Percentiles rank a stretch among this genome's conserved stretches.
Conservation (phyloP, 53 echinoderm and acorn worm genomes). For the Henricia sp. region DNA sequence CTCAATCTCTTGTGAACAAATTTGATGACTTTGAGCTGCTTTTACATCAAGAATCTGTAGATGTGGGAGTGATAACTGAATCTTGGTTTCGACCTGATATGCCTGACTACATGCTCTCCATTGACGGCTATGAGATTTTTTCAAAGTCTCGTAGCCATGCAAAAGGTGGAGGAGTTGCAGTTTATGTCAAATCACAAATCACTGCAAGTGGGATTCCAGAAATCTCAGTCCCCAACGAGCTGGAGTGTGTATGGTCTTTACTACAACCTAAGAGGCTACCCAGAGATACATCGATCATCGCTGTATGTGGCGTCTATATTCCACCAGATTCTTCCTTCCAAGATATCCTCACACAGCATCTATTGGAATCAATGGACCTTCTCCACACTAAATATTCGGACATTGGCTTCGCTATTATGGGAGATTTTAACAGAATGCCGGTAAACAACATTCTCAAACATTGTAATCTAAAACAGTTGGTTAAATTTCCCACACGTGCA, state of each 20-base stretch:
- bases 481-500: too few relatives aligned
- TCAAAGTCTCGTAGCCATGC: neutral
- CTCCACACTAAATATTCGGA: neutral
- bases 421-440: constrained; percentile 24
- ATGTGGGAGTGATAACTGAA: constrained; percentile 10
- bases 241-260: constrained; percentile 29
- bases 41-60: constrained; percentile 13
- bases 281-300: constrained; percentile 26
- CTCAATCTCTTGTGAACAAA: constrained; percentile 28
- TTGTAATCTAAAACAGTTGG: constrained; percentile 24
- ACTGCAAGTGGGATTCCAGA: constrained; percentile 5
- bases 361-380: neutral
- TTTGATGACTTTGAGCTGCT: constrained; percentile 24
- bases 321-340: neutral
- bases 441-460: constrained; percentile 2
- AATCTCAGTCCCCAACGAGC: constrained; percentile 8
- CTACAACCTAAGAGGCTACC: constrained; percentile 26
- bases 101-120: constrained; percentile 27
- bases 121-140: constrained; percentile 7
- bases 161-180: constrained; percentile 14
- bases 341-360: neutral
- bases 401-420: constrained; percentile 15
- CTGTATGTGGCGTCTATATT: neutral
- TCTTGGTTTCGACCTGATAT: constrained; percentile 25
- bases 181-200: constrained; percentile 12